A percentile compares a stretch with the other conserved stretches of the same genome.
Conservation (phyloP, 1,140 invertebrate species). For the Belonocnema kinseyi region DNA sequence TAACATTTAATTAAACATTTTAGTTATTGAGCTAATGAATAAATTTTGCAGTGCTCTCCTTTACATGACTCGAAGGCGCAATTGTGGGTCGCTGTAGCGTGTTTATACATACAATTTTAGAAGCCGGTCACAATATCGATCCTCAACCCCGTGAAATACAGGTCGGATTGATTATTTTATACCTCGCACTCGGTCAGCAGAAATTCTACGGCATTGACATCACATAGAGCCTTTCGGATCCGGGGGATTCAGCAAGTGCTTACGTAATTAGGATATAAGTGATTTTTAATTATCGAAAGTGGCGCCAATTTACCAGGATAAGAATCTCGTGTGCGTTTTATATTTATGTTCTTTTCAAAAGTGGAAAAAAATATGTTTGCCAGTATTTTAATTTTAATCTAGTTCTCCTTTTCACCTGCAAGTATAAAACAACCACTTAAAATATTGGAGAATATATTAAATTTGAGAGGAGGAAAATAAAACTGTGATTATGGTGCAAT, state of each 20-base stretch:
- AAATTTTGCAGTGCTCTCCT: not conserved
- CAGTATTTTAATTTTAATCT: too few species aligned
- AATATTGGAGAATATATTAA: too few species aligned
- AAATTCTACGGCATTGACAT: slow-evolving; percentile 20
- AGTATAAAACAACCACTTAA: too few species aligned
- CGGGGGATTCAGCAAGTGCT: not conserved
- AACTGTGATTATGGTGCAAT: too few species aligned
- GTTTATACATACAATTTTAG: slow-evolving; percentile 29
- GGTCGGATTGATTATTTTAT: slow-evolving; percentile 57
- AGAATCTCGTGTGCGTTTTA: not conserved
- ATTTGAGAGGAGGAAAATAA: too few species aligned
- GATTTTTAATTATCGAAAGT: slow-evolving; percentile 22
- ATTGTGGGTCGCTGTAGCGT: slow-evolving; percentile 10
- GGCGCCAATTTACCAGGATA: not conserved
- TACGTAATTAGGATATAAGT: not conserved
- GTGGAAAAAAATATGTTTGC: too few species aligned
- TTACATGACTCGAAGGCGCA: not conserved
- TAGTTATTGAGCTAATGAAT: too few species aligned
- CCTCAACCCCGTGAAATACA: slow-evolving; percentile 44
- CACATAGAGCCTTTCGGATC: not conserved
- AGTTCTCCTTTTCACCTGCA: too few species aligned
- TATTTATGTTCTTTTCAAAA: not conserved
- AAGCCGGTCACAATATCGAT: slow-evolving; percentile 29
- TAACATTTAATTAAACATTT: too few species aligned
- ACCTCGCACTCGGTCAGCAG: slow-evolving; percentile 33